Evolutionary conservation across 2,113 vertebrate species (phyloP), one percentile per base, ranked within the genome.

Genomic region (Sula dactylatra): DNA sequence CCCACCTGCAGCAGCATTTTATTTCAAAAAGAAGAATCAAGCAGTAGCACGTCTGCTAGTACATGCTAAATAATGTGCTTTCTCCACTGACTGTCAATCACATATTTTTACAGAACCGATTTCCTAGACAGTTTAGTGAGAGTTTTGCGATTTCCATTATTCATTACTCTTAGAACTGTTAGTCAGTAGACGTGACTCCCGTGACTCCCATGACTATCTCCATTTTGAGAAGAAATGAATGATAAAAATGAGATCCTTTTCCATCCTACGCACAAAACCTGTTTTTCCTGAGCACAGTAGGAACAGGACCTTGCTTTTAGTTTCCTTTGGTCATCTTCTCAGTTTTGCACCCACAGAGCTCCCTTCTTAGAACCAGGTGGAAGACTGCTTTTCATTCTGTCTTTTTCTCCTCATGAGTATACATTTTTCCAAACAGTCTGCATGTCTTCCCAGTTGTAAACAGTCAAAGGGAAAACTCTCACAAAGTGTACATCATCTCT

Each of bases 141-240:
- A 82, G 24, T n/a, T 93, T 49, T 92, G 49, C 80, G 38, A 49
- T 80, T 93, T 93, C 32, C 82, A 96, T 95, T 93, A 94, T 95
- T 97, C 90, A 88, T 92, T 80, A 47, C 25, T 66, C 76, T 88
- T 56, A 59, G 31, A 92, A 56, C 32, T 71, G 34, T 62, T 82
- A 90, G 49, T 71, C 52, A 54, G n/a, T 56, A 87, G 81, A 74
- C 49, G 59, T 69, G 47, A 94, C n/a, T n/a, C n/a, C n/a, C n/a
- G n/a, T n/a, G n/a, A 78, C n/a, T 96, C 84, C 61, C 78, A 61
- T 38, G 52, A 38, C 40, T 78, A 5, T 64, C 31, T 82, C 72
- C 38, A 52, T 87, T 92, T 58, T 79, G 40, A 89, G 73, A 88
- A 83, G 54, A 82, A 83, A 88, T 56, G 3, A 69, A 92, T 77